phyloP scores from a whole-genome alignment of 2,888 invertebrate genomes.

The Buathra laborator region DNA sequence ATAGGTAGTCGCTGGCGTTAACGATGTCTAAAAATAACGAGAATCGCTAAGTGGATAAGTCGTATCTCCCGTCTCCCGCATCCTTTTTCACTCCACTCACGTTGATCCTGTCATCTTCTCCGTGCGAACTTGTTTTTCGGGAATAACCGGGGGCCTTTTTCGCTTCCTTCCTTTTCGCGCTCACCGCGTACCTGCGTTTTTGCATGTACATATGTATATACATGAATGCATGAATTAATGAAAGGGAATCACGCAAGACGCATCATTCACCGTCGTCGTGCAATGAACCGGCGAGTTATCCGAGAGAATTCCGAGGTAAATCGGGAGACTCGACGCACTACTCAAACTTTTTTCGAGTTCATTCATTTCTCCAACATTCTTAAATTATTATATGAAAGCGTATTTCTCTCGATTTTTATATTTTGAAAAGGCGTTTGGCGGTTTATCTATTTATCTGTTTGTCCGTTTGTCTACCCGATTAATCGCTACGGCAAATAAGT shows the following conservation, averaged over 20 bases:
- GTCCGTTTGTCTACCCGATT: no score
- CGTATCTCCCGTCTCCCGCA: constrained; percentile 46
- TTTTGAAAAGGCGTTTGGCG: no score
- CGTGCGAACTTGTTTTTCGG: constrained; percentile 64
- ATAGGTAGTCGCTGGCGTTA: neutral
- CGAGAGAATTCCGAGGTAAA: constrained; percentile 37
- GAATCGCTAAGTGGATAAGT: constrained; percentile 66
- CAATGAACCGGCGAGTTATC: constrained; percentile 48
- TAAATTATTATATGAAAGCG: neutral
- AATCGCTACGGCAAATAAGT: neutral
- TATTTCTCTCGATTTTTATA: no score
- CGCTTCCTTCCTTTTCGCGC: constrained; percentile 60
- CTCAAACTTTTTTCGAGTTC: constrained; percentile 39
- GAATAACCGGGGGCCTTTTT: constrained; percentile 62
- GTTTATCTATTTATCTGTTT: no score
- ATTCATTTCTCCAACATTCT: neutral
- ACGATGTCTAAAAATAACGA: constrained; percentile 68
- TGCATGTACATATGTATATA: neutral
- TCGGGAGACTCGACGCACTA: constrained; percentile 54
- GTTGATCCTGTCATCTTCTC: constrained; percentile 16
- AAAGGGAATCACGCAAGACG: constrained; percentile 70
- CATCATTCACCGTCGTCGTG: constrained; percentile 62
- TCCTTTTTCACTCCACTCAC: constrained; percentile 16
- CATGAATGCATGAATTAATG: constrained; percentile 64
- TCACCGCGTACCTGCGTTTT: constrained; percentile 40